phyloP scores from a whole-genome alignment of 2,888 invertebrate species.

The Drosophila mercatorum region DNA sequence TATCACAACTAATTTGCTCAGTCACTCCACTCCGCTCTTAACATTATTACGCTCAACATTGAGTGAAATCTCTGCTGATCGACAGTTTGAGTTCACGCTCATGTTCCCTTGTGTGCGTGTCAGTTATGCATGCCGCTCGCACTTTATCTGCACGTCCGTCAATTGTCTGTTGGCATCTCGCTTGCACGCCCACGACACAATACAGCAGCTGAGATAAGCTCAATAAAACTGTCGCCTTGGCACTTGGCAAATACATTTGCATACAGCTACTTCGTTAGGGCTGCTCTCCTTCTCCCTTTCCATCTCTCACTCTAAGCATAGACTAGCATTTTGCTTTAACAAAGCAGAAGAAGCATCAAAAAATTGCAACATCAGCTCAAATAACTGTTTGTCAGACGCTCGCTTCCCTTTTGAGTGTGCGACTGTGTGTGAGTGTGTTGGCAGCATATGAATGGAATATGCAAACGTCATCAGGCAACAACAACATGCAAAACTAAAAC shows the following conservation, averaged over 20 bases:
- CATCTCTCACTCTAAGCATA: not conserved
- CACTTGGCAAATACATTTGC: constrained; percentile 75
- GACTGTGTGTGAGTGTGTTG: constrained; percentile 2
- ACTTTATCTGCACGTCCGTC: constrained; percentile 53
- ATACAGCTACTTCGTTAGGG: constrained; percentile 44
- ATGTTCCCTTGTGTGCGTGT: constrained; percentile 5
- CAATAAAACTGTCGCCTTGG: constrained; percentile 76
- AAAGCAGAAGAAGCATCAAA: constrained; percentile 65
- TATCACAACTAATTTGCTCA: not conserved
- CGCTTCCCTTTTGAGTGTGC: constrained; percentile 17
- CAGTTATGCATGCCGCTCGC: constrained; percentile 27
- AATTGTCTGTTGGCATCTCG: constrained; percentile 40
- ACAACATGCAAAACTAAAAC: constrained; percentile 27
- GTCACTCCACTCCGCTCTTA: not conserved
- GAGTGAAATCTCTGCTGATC: constrained; percentile 19
- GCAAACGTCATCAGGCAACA: constrained; percentile 71
- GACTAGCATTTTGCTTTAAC: constrained; percentile 26
- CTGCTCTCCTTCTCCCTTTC: constrained; percentile 1
- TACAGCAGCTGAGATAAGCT: constrained; percentile 66
- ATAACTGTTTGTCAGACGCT: constrained; percentile 55
- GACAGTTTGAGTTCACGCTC: constrained; percentile 9
- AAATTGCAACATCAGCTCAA: constrained; percentile 72
- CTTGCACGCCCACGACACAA: constrained; percentile 13
- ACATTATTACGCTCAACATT: not conserved
- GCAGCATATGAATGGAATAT: constrained; percentile 54